Percentiles rank a stretch among this genome's conserved stretches.
These are phyloP conservation scores for Protosalanx chinensis DNA, from an alignment of 2,797 vertebrate genomes.

Conservation along the genomic window DNA sequence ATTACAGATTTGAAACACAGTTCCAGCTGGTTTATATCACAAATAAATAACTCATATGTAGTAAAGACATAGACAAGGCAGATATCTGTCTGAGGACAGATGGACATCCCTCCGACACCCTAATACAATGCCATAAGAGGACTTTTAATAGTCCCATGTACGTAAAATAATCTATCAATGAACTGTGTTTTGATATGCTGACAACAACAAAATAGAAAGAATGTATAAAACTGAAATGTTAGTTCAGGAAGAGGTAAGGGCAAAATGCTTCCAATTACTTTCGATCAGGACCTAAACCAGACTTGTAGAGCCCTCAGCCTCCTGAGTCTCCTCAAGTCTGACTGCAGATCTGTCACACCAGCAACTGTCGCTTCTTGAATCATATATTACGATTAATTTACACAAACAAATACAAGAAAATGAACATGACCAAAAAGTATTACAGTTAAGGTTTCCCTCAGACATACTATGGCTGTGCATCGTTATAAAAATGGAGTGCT, in stretches of 20 bases:
- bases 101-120: constrained; percentile 27
- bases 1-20: constrained; percentile 69
- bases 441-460: constrained; percentile 56
- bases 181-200: constrained; percentile 31
- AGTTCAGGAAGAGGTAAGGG: constrained; percentile 35
- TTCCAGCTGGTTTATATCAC: constrained; percentile 74
- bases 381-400: constrained; percentile 79
- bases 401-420: constrained; percentile 57
- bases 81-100: constrained; percentile 24
- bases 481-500: constrained; percentile 53
- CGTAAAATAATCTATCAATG: constrained; percentile 35
- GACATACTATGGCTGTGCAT: constrained; percentile 53
- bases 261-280: constrained; percentile 24
- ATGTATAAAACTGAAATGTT: constrained; percentile 63
- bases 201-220: constrained; percentile 48
- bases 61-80: constrained; percentile 42
- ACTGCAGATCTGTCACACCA: constrained; percentile 48
- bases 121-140: background rate
- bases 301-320: constrained; percentile 32
- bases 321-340: constrained; percentile 25
- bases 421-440: constrained; percentile 48
- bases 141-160: constrained; percentile 29
- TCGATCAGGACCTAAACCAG: constrained; percentile 40
- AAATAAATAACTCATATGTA: constrained; percentile 66
- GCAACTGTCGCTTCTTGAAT: constrained; percentile 40